Evolutionary conservation across 1,140 invertebrate genomes (phyloP).

Genomic region (Ectropis grisescens): DNA sequence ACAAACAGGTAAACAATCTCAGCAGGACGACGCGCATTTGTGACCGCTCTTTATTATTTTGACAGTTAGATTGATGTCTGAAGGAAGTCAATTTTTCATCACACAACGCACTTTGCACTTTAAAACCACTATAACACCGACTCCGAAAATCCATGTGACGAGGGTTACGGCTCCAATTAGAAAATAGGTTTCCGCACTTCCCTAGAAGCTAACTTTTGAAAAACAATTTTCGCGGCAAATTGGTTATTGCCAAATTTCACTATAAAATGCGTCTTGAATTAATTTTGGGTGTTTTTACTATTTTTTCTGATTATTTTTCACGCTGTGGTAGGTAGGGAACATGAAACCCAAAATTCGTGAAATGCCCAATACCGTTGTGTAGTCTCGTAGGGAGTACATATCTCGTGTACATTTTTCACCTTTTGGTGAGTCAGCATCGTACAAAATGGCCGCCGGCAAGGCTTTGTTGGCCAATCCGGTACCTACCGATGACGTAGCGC

Average conservation of each 20-base stretch:
- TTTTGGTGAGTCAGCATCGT: constrained; percentile 68
- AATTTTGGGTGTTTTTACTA: constrained; percentile 3
- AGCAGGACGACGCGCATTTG: too few species aligned
- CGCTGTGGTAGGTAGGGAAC: constrained; percentile 45
- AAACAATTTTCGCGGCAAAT: constrained; percentile 22
- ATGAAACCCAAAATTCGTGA: constrained; percentile 69
- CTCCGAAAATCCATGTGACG: constrained; percentile 7
- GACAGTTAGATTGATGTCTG: too few species aligned
- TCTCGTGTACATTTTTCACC: constrained; percentile 68
- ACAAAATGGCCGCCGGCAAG: constrained; percentile 69
- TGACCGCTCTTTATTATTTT: too few species aligned
- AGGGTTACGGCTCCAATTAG: constrained; percentile 9
- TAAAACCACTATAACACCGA: too few species aligned
- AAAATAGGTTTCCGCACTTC: constrained; percentile 35
- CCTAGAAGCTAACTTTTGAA: constrained; percentile 24
- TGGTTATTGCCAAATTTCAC: background rate
- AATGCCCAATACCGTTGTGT: constrained; percentile 69
- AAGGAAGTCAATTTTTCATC: too few species aligned
- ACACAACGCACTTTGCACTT: too few species aligned
- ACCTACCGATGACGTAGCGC: constrained; percentile 61
- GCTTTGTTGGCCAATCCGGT: constrained; percentile 64
- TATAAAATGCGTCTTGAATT: background rate
- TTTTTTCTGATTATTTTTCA: constrained; percentile 26
- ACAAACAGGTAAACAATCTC: too few species aligned
- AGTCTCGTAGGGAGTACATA: constrained; percentile 66